Evolutionary conservation across 2,113 vertebrate species (phyloP).

Genomic region (Epinephelus cyanopodus): DNA sequence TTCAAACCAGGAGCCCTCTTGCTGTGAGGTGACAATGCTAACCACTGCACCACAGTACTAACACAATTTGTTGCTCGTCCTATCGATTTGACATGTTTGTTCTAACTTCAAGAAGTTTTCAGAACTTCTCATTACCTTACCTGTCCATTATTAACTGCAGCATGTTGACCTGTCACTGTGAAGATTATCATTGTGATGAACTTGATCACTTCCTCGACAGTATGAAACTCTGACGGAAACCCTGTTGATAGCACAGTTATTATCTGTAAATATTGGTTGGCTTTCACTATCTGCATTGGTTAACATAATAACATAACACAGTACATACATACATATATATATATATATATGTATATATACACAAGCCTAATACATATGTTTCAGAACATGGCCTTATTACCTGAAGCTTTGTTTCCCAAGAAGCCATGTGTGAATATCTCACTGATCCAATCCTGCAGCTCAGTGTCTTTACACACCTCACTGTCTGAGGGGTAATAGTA

Average conservation of each 20-base stretch:
- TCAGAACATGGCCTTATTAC: not conserved
- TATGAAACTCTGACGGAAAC: conserved; percentile 55
- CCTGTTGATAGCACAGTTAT: not conserved
- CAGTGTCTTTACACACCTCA: conserved; percentile 75
- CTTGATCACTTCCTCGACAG: conserved; percentile 60
- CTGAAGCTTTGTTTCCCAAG: conserved; percentile 66
- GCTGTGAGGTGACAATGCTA: too few relatives aligned
- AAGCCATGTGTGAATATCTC: conserved; percentile 86
- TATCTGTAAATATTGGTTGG: not conserved
- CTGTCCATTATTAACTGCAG: conserved; percentile 30
- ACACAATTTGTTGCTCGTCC: too few relatives aligned
- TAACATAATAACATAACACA: too few relatives aligned
- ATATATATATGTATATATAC: too few relatives aligned
- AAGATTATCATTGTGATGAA: conserved; percentile 82
- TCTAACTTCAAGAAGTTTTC: too few relatives aligned
- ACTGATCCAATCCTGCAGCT: conserved; percentile 87
- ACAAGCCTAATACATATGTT: not conserved
- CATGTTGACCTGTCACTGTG: conserved; percentile 69
- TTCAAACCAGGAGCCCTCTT: too few relatives aligned
- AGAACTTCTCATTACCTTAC: too few relatives aligned
- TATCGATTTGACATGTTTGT: too few relatives aligned
- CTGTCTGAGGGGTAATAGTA: conserved; percentile 69
- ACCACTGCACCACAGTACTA: too few relatives aligned
- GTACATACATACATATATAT: too few relatives aligned
- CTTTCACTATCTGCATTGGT: too few relatives aligned